phyloP scores from a whole-genome alignment of 2,113 vertebrate genomes.

The Malaclemys terrapin region DNA sequence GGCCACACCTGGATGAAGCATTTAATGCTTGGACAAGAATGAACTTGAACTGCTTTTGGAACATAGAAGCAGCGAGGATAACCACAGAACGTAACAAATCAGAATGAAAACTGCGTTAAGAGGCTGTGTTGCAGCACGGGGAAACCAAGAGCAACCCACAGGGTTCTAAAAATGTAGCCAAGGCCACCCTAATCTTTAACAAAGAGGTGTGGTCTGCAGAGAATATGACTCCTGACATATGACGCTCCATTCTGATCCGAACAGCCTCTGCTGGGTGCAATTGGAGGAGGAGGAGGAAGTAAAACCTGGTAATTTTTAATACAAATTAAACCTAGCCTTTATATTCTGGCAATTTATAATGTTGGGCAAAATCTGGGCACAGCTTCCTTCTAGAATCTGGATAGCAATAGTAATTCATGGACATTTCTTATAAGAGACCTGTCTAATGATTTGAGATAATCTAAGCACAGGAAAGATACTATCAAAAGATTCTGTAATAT shows the following conservation, averaged over 20 bases:
- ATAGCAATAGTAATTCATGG: neutral
- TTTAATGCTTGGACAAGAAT: conserved; percentile 79
- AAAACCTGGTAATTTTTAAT: neutral
- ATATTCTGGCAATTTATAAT: neutral
- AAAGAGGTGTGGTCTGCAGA: rapidly evolving
- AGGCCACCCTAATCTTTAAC: neutral
- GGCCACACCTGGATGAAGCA: conserved; percentile 76
- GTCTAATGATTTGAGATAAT: neutral
- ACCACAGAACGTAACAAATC: conserved; percentile 27
- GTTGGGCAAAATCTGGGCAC: neutral
- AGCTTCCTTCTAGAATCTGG: neutral
- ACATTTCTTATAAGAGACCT: neutral
- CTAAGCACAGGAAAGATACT: neutral
- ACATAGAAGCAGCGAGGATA: conserved; percentile 35
- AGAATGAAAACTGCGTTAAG: neutral
- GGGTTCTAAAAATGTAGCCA: neutral
- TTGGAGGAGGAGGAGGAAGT: neutral
- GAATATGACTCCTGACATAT: neutral
- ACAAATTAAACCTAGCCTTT: neutral
- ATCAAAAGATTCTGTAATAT: neutral
- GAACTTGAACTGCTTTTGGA: conserved; percentile 77
- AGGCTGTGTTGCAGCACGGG: neutral
- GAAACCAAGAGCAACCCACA: neutral
- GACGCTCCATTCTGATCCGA: neutral
- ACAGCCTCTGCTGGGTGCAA: neutral